phyloP scores from a whole-genome alignment of 2,888 invertebrate species.

The Blastobasis adustella region DNA sequence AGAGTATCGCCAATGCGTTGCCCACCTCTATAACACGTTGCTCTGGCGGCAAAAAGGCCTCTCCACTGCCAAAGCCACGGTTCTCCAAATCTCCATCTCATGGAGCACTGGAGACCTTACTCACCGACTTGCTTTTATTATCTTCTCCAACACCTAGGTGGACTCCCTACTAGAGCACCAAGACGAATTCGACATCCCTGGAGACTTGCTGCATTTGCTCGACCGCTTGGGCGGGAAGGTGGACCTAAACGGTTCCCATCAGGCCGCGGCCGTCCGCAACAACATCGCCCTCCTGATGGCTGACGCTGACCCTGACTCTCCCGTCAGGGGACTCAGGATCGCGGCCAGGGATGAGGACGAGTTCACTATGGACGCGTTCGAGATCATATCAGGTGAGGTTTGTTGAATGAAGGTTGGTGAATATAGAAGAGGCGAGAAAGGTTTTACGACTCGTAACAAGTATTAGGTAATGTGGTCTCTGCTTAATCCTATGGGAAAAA shows the following conservation, averaged over 20 bases:
- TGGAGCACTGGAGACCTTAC: not conserved
- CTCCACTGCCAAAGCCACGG: no score
- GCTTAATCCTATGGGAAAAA: no score
- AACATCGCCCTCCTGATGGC: slow-evolving; percentile 56
- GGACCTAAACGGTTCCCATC: slow-evolving; percentile 35
- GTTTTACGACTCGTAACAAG: no score
- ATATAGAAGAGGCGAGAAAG: no score
- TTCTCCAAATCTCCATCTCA: no score
- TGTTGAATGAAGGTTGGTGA: no score
- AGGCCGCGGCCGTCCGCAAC: slow-evolving; percentile 30
- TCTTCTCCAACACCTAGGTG: slow-evolving; percentile 33
- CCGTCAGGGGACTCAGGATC: slow-evolving; percentile 49
- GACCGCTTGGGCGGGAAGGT: slow-evolving; percentile 45
- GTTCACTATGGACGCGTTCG: slow-evolving; percentile 42
- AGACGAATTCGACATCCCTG: slow-evolving; percentile 41
- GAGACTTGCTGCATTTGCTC: slow-evolving; percentile 43
- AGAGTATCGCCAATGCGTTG: no score
- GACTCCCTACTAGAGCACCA: slow-evolving; percentile 38
- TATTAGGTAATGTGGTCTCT: no score
- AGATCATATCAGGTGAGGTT: slow-evolving; percentile 42
- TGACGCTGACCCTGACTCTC: slow-evolving; percentile 35
- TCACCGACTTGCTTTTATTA: not conserved
- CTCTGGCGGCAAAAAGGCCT: no score
- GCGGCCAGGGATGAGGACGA: slow-evolving; percentile 29
- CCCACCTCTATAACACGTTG: no score